phyloP scores from a whole-genome alignment of 2,888 invertebrate species.

The Cataglyphis cursor region DNA sequence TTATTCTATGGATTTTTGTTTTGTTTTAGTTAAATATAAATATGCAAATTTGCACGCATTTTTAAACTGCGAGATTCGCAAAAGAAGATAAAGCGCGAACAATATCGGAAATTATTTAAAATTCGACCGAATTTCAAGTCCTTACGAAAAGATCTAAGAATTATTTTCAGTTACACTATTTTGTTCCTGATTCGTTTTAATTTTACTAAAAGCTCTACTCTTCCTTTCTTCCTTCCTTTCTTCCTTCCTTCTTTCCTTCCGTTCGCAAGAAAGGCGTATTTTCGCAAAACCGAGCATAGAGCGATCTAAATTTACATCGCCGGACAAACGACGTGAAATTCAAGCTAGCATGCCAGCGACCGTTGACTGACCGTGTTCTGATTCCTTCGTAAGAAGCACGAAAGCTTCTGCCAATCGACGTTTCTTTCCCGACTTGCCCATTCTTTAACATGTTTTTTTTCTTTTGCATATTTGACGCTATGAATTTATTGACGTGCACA shows the following conservation, averaged over 20 bases:
- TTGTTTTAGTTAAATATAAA: background rate
- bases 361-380: conserved; percentile 78
- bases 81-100: background rate
- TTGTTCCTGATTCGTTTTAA: background rate
- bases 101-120: background rate
- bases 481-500: background rate
- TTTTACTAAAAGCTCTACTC: background rate
- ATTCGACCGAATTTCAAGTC: background rate
- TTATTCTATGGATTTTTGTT: background rate
- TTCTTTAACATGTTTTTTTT: background rate
- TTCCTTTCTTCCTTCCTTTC: too few species aligned
- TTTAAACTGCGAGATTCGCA: background rate
- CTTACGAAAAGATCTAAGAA: background rate
- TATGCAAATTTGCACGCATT: background rate
- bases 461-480: background rate
- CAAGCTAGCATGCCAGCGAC: conserved; percentile 76
- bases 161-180: background rate
- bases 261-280: conserved; percentile 45
- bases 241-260: conserved; percentile 32
- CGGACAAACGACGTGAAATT: conserved; percentile 72
- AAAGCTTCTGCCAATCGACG: conserved; percentile 1
- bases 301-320: conserved; percentile 76
- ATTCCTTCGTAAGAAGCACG: conserved; percentile 53
- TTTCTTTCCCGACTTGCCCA: conserved; percentile 6
- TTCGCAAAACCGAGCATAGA: conserved; percentile 64